These are phyloP conservation scores for Bombus superbus DNA, from an alignment of 1,140 invertebrate genomes.

Conservation along the genomic window DNA sequence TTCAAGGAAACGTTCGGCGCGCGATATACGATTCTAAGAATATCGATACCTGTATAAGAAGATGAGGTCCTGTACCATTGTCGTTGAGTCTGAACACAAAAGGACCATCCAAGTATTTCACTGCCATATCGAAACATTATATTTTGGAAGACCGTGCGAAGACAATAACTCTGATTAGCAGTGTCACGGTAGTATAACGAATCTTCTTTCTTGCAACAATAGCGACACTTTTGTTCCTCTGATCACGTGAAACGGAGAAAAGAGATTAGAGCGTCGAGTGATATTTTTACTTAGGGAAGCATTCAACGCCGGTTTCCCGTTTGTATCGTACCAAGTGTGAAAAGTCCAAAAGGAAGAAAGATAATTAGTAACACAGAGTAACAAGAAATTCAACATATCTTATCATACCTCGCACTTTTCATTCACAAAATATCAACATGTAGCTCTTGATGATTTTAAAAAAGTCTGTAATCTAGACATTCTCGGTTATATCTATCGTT, in stretches of 20 bases:
- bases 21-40: background rate
- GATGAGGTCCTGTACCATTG: constrained; percentile 88
- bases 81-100: constrained; percentile 90
- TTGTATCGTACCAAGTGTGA: background rate
- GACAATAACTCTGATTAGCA: background rate
- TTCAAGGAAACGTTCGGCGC: background rate
- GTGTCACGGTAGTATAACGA: background rate
- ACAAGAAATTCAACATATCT: background rate
- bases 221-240: background rate
- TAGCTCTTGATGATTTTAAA: background rate
- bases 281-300: background rate
- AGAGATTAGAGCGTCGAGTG: background rate
- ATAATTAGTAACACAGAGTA: background rate
- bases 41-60: constrained; percentile 86
- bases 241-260: background rate
- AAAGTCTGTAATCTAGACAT: background rate
- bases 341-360: background rate
- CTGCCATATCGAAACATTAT: constrained; percentile 66
- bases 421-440: constrained; percentile 10
- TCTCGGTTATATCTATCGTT: background rate
- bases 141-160: constrained; percentile 8
- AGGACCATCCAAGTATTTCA: constrained; percentile 84
- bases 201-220: background rate
- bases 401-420: constrained; percentile 4
- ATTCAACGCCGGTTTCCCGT: background rate